Percentiles rank a stretch among this genome's conserved stretches.
These are phyloP conservation scores for Rhegmatorhina hoffmannsi DNA, from an alignment of 2,113 vertebrate genomes.

Conservation along the genomic window DNA sequence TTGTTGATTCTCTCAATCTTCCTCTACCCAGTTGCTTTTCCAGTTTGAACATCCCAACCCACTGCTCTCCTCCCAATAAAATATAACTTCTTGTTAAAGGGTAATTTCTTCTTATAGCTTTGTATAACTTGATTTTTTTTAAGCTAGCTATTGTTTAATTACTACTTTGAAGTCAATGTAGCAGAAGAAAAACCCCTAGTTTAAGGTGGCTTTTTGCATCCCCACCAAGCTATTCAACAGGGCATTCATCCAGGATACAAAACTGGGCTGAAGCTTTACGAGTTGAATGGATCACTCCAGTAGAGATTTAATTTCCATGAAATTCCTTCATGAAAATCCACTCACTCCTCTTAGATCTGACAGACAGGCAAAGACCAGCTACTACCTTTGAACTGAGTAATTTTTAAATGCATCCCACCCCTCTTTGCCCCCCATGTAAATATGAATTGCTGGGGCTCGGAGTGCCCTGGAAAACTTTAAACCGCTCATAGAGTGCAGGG, in stretches of 20 bases:
- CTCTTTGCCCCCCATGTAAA: not conserved
- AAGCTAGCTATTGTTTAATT: slow-evolving; percentile 58
- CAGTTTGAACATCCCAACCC: not conserved
- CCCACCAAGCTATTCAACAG: slow-evolving; percentile 62
- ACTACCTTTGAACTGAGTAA: slow-evolving; percentile 43
- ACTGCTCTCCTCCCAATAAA: not conserved
- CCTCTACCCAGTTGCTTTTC: not conserved
- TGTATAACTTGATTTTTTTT: not conserved
- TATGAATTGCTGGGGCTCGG: not conserved
- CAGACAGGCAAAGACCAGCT: slow-evolving; percentile 24
- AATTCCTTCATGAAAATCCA: slow-evolving; percentile 62
- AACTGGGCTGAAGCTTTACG: slow-evolving; percentile 54
- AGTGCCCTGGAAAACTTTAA: not conserved
- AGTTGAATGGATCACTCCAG: slow-evolving; percentile 54
- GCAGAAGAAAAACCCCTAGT: slow-evolving; percentile 36
- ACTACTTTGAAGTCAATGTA: slow-evolving; percentile 66
- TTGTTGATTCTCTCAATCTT: not conserved
- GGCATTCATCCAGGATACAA: slow-evolving; percentile 61
- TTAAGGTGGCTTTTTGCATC: slow-evolving; percentile 65
- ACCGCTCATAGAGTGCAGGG: not conserved
- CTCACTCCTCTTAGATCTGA: slow-evolving; percentile 46
- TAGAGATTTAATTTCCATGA: slow-evolving; percentile 68
- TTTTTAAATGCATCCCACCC: slow-evolving; percentile 15
- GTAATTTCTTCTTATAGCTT: not conserved
- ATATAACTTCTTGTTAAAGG: not conserved